These are phyloP conservation scores for Hycleus phaleratus DNA, from an alignment of 1,140 invertebrate species.

Conservation along the genomic window DNA sequence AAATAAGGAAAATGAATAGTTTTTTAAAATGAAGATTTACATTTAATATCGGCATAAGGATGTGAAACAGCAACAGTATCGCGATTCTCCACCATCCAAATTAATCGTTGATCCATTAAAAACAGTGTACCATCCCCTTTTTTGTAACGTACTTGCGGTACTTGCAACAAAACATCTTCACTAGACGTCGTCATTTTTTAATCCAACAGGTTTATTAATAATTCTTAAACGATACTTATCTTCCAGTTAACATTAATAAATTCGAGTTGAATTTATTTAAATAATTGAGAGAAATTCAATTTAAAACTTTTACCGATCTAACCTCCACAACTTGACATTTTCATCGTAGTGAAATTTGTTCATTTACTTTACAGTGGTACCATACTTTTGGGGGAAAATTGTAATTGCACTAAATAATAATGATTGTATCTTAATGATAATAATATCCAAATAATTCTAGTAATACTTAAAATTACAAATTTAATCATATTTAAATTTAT, in stretches of 20 bases:
- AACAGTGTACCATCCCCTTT: slow-evolving; percentile 94
- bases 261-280: not conserved
- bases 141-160: slow-evolving; percentile 87
- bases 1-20: slow-evolving; percentile 26
- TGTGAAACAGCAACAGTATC: slow-evolving; percentile 89
- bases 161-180: slow-evolving; percentile 90
- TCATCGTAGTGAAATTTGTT: not conserved
- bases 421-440: too few species aligned
- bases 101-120: slow-evolving; percentile 89
- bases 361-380: not conserved
- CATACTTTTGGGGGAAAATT: too few species aligned
- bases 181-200: slow-evolving; percentile 67
- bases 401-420: too few species aligned
- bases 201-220: too few species aligned
- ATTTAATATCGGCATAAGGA: slow-evolving; percentile 93
- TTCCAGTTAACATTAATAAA: not conserved
- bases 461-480: too few species aligned
- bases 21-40: slow-evolving; percentile 47
- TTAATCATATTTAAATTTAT: too few species aligned
- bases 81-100: slow-evolving; percentile 89
- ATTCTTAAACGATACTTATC: not conserved
- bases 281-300: not conserved
- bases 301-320: not conserved
- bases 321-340: not conserved
- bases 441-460: too few species aligned